Evolutionary conservation across 2,113 vertebrate genomes (phyloP).

Genomic region (Amia ocellicauda): DNA sequence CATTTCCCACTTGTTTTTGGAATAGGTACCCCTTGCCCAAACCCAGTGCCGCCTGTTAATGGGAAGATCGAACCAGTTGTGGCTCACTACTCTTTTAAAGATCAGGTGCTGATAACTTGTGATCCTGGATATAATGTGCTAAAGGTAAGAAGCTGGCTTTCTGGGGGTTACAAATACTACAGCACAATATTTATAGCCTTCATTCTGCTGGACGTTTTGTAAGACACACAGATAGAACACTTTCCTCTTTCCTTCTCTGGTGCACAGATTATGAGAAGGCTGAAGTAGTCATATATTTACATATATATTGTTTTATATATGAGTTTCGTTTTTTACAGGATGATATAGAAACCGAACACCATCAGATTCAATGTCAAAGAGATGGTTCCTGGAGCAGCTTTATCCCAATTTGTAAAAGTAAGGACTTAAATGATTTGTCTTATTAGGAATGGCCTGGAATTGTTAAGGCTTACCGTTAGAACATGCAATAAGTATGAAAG

Average conservation of each 20-base stretch:
- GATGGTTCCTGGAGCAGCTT: conserved; percentile 80
- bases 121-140: conserved; percentile 75
- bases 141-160: conserved; percentile 62
- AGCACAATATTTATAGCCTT: too few relatives aligned
- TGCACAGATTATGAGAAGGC: too few relatives aligned
- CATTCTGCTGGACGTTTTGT: too few relatives aligned
- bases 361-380: conserved; percentile 79
- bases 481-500: too few relatives aligned
- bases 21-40: conserved; percentile 73
- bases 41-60: conserved; percentile 58
- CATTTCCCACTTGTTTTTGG: conserved; percentile 14
- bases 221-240: too few relatives aligned
- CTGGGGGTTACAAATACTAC: too few relatives aligned
- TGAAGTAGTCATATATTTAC: too few relatives aligned
- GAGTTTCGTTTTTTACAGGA: conserved; percentile 58
- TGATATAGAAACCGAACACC: conserved; percentile 64
- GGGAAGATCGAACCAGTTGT: conserved; percentile 77
- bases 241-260: too few relatives aligned
- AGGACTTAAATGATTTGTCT: conserved; percentile 44
- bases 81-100: conserved; percentile 82
- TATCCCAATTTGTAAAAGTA: conserved; percentile 82
- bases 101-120: conserved; percentile 84
- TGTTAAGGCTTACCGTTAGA: too few relatives aligned
- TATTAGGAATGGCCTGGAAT: too few relatives aligned
- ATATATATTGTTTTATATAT: not conserved